Evolutionary conservation across 2,113 vertebrate species (phyloP).

Genomic region (Struthidea cinerea): DNA sequence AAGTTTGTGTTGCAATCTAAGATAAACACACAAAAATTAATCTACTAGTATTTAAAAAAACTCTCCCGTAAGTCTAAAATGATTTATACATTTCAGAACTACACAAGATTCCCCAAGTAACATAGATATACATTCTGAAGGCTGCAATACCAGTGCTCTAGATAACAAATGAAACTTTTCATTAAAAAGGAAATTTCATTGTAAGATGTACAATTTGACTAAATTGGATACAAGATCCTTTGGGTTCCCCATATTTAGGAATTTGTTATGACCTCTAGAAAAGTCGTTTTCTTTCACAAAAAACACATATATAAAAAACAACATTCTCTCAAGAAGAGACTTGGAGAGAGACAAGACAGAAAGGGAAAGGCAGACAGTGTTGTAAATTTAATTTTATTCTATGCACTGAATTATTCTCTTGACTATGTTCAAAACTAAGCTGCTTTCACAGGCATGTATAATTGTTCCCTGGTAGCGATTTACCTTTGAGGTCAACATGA

Average conservation of each 20-base stretch:
- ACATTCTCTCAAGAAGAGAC: conserved; percentile 31
- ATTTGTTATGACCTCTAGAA: conserved; percentile 6
- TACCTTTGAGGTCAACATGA: conserved; percentile 68
- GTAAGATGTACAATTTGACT: not conserved
- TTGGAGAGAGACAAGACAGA: conserved; percentile 33
- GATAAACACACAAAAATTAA: not conserved
- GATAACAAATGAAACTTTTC: not conserved
- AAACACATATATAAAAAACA: not conserved
- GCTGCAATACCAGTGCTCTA: conserved; percentile 12
- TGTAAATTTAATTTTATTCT: conserved; percentile 36
- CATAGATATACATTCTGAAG: not conserved
- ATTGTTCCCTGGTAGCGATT: conserved; percentile 51
- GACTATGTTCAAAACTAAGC: conserved; percentile 38
- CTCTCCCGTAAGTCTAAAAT: not conserved
- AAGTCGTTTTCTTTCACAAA: not conserved
- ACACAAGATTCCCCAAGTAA: not conserved
- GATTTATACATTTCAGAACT: not conserved
- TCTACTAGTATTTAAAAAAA: not conserved
- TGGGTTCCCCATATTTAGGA: not conserved
- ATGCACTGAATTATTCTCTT: conserved; percentile 28
- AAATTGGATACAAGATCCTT: conserved; percentile 8
- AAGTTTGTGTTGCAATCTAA: conserved; percentile 5
- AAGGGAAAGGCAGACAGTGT: conserved; percentile 38
- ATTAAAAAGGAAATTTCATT: not conserved
- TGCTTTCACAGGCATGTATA: conserved; percentile 50